phyloP scores from a whole-genome alignment of 1,140 invertebrate species.

The Lepidurus apus region DNA sequence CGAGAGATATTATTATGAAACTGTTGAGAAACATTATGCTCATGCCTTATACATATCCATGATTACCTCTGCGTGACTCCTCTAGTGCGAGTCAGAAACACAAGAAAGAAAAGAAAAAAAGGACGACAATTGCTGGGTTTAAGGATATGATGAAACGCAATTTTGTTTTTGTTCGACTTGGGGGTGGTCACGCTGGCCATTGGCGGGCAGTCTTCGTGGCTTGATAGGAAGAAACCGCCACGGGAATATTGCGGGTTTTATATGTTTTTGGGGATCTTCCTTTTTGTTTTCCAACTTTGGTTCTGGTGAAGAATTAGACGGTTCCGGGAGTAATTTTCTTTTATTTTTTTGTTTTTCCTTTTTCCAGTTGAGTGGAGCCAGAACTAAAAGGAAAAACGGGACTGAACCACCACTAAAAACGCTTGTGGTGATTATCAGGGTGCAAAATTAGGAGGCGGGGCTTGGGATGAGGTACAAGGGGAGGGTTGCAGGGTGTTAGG shows the following conservation, averaged over 20 bases:
- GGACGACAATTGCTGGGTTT: too few species aligned
- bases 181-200: too few species aligned
- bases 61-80: too few species aligned
- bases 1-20: too few species aligned
- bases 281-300: neutral
- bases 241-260: neutral
- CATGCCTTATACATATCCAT: too few species aligned
- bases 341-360: too few species aligned
- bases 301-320: neutral
- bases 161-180: too few species aligned
- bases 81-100: too few species aligned
- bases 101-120: too few species aligned
- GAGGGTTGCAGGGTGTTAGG: neutral
- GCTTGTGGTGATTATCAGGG: neutral
- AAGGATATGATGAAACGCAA: too few species aligned
- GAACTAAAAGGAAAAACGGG: neutral
- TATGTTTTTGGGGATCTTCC: neutral
- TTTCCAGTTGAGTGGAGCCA: neutral
- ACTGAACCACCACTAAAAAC: neutral
- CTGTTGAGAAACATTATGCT: too few species aligned
- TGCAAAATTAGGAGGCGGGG: neutral
- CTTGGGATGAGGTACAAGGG: neutral
- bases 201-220: neutral
- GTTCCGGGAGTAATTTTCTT: neutral
- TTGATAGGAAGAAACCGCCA: neutral